phyloP scores from a whole-genome alignment of 2,888 invertebrate species.

The Ctenicera cuprea region DNA sequence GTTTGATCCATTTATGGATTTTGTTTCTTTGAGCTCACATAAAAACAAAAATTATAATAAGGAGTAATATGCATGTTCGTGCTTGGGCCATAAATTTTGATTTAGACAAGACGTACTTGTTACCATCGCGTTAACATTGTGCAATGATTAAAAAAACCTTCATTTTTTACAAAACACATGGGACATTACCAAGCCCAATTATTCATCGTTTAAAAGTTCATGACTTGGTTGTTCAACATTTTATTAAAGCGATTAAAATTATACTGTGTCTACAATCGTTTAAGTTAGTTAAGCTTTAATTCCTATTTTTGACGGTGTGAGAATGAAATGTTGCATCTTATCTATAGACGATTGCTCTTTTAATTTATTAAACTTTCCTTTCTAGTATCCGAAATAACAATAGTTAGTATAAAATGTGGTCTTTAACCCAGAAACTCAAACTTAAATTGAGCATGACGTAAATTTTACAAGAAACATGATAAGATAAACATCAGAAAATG shows the following conservation, averaged over 20 bases:
- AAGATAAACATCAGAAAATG: too few relatives aligned
- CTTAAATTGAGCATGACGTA: too few relatives aligned
- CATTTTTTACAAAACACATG: slow-evolving; percentile 28
- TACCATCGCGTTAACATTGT: slow-evolving; percentile 19
- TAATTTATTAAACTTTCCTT: too few relatives aligned
- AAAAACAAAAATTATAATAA: background rate
- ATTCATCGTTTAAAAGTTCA: slow-evolving; percentile 37
- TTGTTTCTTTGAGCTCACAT: too few relatives aligned
- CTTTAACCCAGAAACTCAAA: too few relatives aligned
- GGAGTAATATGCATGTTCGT: background rate
- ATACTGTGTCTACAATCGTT: background rate
- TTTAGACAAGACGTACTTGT: slow-evolving; percentile 16
- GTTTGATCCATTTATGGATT: too few relatives aligned
- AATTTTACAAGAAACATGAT: too few relatives aligned
- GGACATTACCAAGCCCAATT: slow-evolving; percentile 19
- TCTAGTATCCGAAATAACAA: too few relatives aligned
- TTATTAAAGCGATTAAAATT: slow-evolving; percentile 11
- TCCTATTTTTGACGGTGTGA: background rate
- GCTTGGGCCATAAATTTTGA: slow-evolving; percentile 15
- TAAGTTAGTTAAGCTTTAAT: background rate
- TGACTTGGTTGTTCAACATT: slow-evolving; percentile 25
- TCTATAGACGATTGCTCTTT: too few relatives aligned
- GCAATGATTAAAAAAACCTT: slow-evolving; percentile 26
- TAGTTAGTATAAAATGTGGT: too few relatives aligned
- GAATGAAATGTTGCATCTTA: too few relatives aligned